Base-by-base conservation (phyloP, 2,797 vertebrate genomes). In the Epinephelus coioides region DNA sequence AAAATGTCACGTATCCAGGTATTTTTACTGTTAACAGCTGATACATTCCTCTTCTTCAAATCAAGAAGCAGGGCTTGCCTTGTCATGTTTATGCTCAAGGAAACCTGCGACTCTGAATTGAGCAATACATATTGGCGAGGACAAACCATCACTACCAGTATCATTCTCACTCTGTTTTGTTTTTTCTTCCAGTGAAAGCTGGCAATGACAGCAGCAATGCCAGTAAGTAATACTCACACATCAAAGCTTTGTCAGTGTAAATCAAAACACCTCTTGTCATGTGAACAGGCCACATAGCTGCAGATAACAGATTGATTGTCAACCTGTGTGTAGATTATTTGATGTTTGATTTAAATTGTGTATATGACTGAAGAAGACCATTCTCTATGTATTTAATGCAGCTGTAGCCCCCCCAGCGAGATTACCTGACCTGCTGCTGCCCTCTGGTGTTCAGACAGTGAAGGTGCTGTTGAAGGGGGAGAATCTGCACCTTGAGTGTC, bases 401-500 rank as follows among this genome's bases (percentile, higher is more conserved):
- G 96, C 93, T 15, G 93, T 94, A 87, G 92, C 84, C 50, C 96
- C 96, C 91, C 95, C 95, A 85, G 91, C 90, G 46, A 96, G 96
- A 83, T 95, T 87, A 68, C 97, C 98, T 59, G 95, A 85, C 79
- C 88, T 99, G 82, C 89, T 99, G 92, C 93, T 97, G 88, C 97
- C 98, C 88, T 95, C 97, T 91, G 96, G 95, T 90, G 93, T 93
- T 71, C 95, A 85, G 81, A 94, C 92, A 2, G 83, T 84, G 49
- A 92, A 91, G 69, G 92, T 92, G 80, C 89, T 97, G 82, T 90
- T 98, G 88, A 97, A 95, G 89, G 98, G 97, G 84, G 88, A 95
- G 0, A 90, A 93, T 13, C 94, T 99, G 72, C 85, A 96, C 56
- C 95, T 99, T 0, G 98, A 99, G 86, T 99, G 98, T 38, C 97